A percentile compares a stretch with the other conserved stretches of the same genome.
These are phyloP conservation scores for Cardiocondyla obscurior DNA, from an alignment of 1,140 invertebrate genomes.

Conservation along the genomic window DNA sequence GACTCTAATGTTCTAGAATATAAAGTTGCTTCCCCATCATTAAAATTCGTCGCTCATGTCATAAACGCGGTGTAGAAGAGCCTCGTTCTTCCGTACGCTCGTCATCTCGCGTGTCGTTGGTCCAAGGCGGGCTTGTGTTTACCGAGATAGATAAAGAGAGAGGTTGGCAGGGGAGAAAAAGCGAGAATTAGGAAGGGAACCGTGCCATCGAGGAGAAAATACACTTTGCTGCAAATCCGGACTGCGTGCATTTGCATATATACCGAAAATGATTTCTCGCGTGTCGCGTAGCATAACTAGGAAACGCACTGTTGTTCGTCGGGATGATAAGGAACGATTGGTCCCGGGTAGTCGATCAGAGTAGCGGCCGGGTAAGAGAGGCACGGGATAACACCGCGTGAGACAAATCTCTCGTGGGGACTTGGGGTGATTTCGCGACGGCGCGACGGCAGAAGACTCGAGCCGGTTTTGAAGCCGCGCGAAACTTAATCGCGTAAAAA, in stretches of 20 bases:
- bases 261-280: constrained; percentile 49
- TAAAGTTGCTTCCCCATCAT: constrained; percentile 10
- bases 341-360: constrained; percentile 79
- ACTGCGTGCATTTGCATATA: constrained; percentile 13
- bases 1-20: constrained; percentile 33
- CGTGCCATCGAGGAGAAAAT: constrained; percentile 9
- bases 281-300: constrained; percentile 61
- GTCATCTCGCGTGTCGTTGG: constrained; percentile 60
- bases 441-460: constrained; percentile 23
- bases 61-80: constrained; percentile 37
- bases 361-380: constrained; percentile 75
- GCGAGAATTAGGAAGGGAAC: constrained; percentile 9
- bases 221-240: constrained; percentile 33
- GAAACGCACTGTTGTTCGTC: constrained; percentile 65
- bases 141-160: background rate
- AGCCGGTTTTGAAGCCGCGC: background rate
- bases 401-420: constrained; percentile 34
- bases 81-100: constrained; percentile 26
- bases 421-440: constrained; percentile 45
- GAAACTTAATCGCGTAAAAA: background rate
- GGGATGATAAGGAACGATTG: constrained; percentile 75
- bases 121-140: constrained; percentile 55
- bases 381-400: constrained; percentile 54
- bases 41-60: constrained; percentile 27
- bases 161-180: background rate